phyloP scores from a whole-genome alignment of 2,113 vertebrate species.

The Girardinichthys multiradiatus region DNA sequence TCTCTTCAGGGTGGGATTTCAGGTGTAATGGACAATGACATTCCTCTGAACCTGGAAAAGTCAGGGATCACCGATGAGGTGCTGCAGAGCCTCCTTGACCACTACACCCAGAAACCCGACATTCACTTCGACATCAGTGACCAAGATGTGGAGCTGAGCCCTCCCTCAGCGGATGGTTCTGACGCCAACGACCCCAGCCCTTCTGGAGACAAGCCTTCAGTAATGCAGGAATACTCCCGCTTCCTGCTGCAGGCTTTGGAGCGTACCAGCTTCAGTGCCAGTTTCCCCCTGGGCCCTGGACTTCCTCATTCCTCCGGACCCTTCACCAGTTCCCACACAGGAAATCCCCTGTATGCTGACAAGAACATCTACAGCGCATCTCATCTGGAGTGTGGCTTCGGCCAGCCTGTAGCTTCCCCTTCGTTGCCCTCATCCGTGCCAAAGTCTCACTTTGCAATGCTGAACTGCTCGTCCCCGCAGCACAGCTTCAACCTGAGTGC shows the following conservation, averaged over 20 bases:
- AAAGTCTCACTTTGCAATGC: slow-evolving; percentile 97
- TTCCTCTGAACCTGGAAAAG: slow-evolving; percentile 90
- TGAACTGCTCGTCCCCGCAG: slow-evolving; percentile 84
- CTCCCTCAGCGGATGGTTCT: slow-evolving; percentile 78
- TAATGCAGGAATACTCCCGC: slow-evolving; percentile 98
- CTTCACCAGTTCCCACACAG: slow-evolving; percentile 85
- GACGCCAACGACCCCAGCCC: slow-evolving; percentile 84
- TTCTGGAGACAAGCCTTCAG: slow-evolving; percentile 87
- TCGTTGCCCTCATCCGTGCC: slow-evolving; percentile 92
- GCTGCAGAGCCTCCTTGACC: slow-evolving; percentile 95
- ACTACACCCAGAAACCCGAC: slow-evolving; percentile 92
- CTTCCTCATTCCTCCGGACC: slow-evolving; percentile 87
- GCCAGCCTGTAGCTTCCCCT: slow-evolving; percentile 86
- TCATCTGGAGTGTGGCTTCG: slow-evolving; percentile 92
- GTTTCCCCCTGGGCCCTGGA: slow-evolving; percentile 87
- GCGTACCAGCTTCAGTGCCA: slow-evolving; percentile 92
- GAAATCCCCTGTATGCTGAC: slow-evolving; percentile 89
- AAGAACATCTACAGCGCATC: slow-evolving; percentile 96
- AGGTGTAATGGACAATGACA: slow-evolving; percentile 88
- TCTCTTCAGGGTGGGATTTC: slow-evolving; percentile 90
- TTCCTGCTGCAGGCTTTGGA: slow-evolving; percentile 98
- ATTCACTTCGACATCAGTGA: slow-evolving; percentile 91
- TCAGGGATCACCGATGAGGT: slow-evolving; percentile 97
- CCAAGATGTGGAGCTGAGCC: slow-evolving; percentile 89
- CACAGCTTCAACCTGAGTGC: slow-evolving; percentile 92